Base-by-base conservation (phyloP, 2,113 vertebrate species). In the Zapornia atra region DNA sequence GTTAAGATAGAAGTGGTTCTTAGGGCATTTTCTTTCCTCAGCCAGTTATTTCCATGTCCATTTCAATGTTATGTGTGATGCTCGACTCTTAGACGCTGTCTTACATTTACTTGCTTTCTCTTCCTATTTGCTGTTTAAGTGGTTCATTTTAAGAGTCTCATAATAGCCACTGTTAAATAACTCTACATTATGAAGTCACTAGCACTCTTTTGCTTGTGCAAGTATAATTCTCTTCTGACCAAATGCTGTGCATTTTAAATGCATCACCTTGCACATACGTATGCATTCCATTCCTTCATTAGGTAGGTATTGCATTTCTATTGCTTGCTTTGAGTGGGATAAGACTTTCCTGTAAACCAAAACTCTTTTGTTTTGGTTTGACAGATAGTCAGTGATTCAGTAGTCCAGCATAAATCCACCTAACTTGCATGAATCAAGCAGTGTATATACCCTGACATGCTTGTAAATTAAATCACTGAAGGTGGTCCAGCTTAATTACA, bases 331-430 rank as follows among this genome's bases (percentile, higher is more conserved):
- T 90, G 46, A 65, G 44, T 60, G 57, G 59, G 17, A 2, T 50
- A 42, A 66, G 51, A 18, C 36, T 79, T 79, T 48, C 3, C 71
- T 94, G 64, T 36, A 70, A 84, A 87, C 44, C 64, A 25, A 18
- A 61, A 61, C 16, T 17, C 76, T 94, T 81, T 94, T 44, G 11
- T n/a, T n/a, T n/a, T n/a, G n/a, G n/a, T n/a, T n/a, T n/a, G n/a
- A n/a, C 84, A 88, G 44, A 57, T 92, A 44, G 79, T 88, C 79
- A 66, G 48, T 1, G 6, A 78, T 79, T 90, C 48, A 76, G 66
- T 22, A 85, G 68, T 79, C 92, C 34, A 34, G 57, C 61, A 70
- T 51, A 95, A 95, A 97, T 76, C 50, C 65, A 50, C 66, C 64
- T 66, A 66, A 44, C 57, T 76, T 19, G 11, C 46, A 29, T 76